Conservation (phyloP, 1,140 invertebrate genomes). For the Druon quercuslanigerum region DNA sequence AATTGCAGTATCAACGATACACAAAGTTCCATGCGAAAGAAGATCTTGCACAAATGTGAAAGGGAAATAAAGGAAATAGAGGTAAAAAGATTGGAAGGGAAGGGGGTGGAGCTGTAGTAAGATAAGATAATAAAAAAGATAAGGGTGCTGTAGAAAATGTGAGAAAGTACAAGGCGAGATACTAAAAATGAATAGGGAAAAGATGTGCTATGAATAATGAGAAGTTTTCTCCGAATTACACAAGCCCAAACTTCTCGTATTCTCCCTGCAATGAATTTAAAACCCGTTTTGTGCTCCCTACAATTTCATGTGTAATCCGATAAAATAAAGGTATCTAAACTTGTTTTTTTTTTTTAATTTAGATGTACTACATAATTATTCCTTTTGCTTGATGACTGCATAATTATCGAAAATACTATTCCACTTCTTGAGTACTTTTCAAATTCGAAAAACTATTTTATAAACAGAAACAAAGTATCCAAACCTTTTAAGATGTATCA, state of each 20-base stretch:
- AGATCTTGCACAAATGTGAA: not conserved
- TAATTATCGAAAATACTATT: too few species aligned
- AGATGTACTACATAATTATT: too few species aligned
- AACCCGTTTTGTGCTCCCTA: not conserved
- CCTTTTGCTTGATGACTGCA: too few species aligned
- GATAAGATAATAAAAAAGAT: slow-evolving; percentile 4
- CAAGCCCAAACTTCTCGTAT: slow-evolving; percentile 2
- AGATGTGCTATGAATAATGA: slow-evolving; percentile 28
- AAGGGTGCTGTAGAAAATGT: slow-evolving; percentile 13
- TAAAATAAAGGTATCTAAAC: not conserved
- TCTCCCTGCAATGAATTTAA: slow-evolving; percentile 7
- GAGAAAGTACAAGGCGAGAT: slow-evolving; percentile 18
- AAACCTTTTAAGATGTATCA: too few species aligned
- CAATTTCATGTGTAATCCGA: not conserved
- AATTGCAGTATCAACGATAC: not conserved
- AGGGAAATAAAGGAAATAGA: not conserved
- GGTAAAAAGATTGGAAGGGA: not conserved
- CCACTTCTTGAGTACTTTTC: too few species aligned
- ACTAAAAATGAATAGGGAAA: slow-evolving; percentile 9
- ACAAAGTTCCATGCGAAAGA: not conserved
- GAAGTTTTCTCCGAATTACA: slow-evolving; percentile 12
- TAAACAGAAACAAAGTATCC: too few species aligned
- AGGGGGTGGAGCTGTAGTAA: not conserved
- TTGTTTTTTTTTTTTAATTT: too few species aligned
- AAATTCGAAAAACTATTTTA: too few species aligned